These are phyloP conservation scores for Corydoras sp. DNA, from an alignment of 2,113 vertebrate genomes.

Conservation along the genomic window DNA sequence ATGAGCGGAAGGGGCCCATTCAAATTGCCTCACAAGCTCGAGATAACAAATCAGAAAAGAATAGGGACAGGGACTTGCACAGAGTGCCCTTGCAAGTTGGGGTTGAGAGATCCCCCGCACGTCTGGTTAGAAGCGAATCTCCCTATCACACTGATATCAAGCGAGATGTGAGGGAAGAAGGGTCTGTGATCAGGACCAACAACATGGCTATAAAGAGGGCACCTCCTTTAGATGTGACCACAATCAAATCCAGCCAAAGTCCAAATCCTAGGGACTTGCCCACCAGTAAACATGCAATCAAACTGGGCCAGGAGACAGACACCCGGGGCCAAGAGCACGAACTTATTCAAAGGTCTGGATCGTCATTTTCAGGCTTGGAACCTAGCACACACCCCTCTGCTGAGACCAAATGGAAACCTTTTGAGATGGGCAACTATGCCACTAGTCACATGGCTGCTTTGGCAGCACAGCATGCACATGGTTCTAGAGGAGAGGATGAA, in stretches of 20 bases:
- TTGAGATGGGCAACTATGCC: constrained; percentile 84
- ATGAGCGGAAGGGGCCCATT: constrained; percentile 83
- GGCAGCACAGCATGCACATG: constrained; percentile 83
- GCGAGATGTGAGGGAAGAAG: constrained; percentile 79
- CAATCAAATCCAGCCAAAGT: constrained; percentile 66
- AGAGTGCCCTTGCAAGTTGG: constrained; percentile 66
- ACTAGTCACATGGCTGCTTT: constrained; percentile 88
- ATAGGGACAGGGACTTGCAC: constrained; percentile 65
- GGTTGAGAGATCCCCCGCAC: constrained; percentile 59
- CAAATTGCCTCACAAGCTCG: constrained; percentile 89
- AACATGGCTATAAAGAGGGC: constrained; percentile 72
- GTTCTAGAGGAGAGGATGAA: constrained; percentile 74
- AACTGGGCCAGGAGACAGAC: constrained; percentile 68
- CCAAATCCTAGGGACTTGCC: constrained; percentile 69
- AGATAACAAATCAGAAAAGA: constrained; percentile 71
- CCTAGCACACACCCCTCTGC: constrained; percentile 56
- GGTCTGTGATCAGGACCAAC: constrained; percentile 83
- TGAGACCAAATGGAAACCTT: constrained; percentile 86
- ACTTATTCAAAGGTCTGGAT: constrained; percentile 58
- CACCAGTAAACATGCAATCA: constrained; percentile 71
- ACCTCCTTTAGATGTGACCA: constrained; percentile 60
- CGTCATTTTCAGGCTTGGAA: constrained; percentile 67
- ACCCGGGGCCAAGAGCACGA: constrained; percentile 64
- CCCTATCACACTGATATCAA: constrained; percentile 66
- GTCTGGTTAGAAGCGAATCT: constrained; percentile 65